These are phyloP conservation scores for Blera fallax DNA, from an alignment of 2,888 invertebrate species.

Conservation along the genomic window DNA sequence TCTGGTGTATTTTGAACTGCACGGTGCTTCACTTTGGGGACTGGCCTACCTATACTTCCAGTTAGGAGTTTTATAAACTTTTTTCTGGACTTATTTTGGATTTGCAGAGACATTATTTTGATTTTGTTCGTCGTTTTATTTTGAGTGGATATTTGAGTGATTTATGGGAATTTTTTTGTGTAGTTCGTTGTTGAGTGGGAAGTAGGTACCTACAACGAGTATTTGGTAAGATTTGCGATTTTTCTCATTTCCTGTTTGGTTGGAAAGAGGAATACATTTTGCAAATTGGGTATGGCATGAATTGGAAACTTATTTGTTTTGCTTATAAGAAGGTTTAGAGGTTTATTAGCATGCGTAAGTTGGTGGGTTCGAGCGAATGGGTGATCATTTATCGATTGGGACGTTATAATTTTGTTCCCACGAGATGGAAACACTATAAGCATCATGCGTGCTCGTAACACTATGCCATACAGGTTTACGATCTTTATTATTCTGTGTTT, in stretches of 20 bases:
- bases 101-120: constrained; percentile 45
- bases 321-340: not conserved
- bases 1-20: not conserved
- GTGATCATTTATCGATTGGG: not conserved
- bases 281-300: constrained; percentile 9
- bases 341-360: not conserved
- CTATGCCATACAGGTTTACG: not conserved
- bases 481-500: not conserved
- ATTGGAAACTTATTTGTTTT: not conserved
- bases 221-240: constrained; percentile 16
- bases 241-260: constrained; percentile 29
- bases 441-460: not conserved
- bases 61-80: constrained; percentile 18
- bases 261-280: not conserved
- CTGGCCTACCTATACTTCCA: not conserved
- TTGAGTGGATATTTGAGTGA: constrained; percentile 46
- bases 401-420: not conserved
- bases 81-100: constrained; percentile 12
- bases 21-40: not conserved
- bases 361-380: not conserved
- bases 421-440: not conserved
- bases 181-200: constrained; percentile 4
- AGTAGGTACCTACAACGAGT: not conserved
- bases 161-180: constrained; percentile 36
- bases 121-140: constrained; percentile 27